phyloP scores from a whole-genome alignment of 2,797 vertebrate species.

The Malacoctenus gilli region DNA sequence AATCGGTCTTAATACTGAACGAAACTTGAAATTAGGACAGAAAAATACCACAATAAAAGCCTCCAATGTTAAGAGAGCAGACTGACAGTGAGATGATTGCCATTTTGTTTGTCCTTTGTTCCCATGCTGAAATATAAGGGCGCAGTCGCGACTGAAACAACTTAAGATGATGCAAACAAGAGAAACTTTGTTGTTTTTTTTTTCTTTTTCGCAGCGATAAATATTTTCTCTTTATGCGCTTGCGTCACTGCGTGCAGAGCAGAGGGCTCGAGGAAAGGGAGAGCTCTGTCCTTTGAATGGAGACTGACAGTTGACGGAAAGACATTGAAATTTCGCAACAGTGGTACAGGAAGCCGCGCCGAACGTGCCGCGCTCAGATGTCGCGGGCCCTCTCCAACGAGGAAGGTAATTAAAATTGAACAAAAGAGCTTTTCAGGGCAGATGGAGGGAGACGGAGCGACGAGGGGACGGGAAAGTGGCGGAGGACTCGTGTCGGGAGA shows the following conservation, averaged over 20 bases:
- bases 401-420: slow-evolving; percentile 79
- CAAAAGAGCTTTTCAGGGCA: slow-evolving; percentile 76
- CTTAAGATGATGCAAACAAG: slow-evolving; percentile 57
- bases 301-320: slow-evolving; percentile 68
- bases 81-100: slow-evolving; percentile 36
- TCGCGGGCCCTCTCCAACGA: slow-evolving; percentile 73
- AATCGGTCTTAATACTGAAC: slow-evolving; percentile 23
- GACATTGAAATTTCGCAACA: slow-evolving; percentile 67
- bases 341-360: slow-evolving; percentile 61
- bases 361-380: slow-evolving; percentile 64
- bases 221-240: slow-evolving; percentile 45
- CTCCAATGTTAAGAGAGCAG: slow-evolving; percentile 30
- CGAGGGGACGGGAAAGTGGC: slow-evolving; percentile 43
- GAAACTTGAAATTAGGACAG: slow-evolving; percentile 26
- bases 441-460: slow-evolving; percentile 59
- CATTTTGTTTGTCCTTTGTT: slow-evolving; percentile 44
- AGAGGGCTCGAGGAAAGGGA: slow-evolving; percentile 21
- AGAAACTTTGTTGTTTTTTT: slow-evolving; percentile 34
- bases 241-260: slow-evolving; percentile 12
- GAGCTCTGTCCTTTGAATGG: slow-evolving; percentile 40
- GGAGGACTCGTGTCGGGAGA: slow-evolving; percentile 54
- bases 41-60: slow-evolving; percentile 15
- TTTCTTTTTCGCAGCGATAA: slow-evolving; percentile 40
- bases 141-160: slow-evolving; percentile 43
- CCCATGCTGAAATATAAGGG: slow-evolving; percentile 25